phyloP scores from a whole-genome alignment of 2,888 invertebrate genomes.

The Drosophila merina region DNA sequence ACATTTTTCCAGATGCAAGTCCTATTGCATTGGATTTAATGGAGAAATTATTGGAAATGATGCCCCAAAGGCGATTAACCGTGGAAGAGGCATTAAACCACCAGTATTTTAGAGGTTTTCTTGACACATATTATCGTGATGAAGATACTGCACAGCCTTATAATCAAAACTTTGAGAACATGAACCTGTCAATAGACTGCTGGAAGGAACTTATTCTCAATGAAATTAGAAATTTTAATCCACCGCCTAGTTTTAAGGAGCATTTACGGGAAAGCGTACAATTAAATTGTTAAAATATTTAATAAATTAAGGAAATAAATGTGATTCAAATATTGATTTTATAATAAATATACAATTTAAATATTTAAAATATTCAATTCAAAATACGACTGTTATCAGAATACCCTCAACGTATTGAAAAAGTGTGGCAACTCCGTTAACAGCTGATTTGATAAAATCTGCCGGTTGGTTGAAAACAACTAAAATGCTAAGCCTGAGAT shows the following conservation, averaged over 20 bases:
- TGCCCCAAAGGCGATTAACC: slow-evolving; percentile 94
- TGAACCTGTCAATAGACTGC: slow-evolving; percentile 94
- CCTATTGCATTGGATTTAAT: slow-evolving; percentile 96
- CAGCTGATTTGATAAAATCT: slow-evolving; percentile 23
- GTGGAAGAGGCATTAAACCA: slow-evolving; percentile 85
- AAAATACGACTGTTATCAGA: neutral
- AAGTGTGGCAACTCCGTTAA: slow-evolving; percentile 25
- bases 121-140: slow-evolving; percentile 96
- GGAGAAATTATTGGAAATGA: slow-evolving; percentile 97
- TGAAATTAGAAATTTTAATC: slow-evolving; percentile 91
- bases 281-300: neutral
- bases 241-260: slow-evolving; percentile 83
- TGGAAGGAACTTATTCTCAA: slow-evolving; percentile 92
- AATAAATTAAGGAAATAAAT: neutral
- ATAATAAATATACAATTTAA: neutral
- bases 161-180: slow-evolving; percentile 97
- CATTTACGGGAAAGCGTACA: neutral
- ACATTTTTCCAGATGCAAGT: slow-evolving; percentile 95
- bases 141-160: slow-evolving; percentile 95
- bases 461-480: slow-evolving; percentile 5
- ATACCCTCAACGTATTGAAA: slow-evolving; percentile 1
- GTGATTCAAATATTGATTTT: neutral
- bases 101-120: slow-evolving; percentile 92
- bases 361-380: neutral
- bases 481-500: slow-evolving; percentile 52